phyloP scores from a whole-genome alignment of 2,888 invertebrate species.

The Schizaphis graminum region DNA sequence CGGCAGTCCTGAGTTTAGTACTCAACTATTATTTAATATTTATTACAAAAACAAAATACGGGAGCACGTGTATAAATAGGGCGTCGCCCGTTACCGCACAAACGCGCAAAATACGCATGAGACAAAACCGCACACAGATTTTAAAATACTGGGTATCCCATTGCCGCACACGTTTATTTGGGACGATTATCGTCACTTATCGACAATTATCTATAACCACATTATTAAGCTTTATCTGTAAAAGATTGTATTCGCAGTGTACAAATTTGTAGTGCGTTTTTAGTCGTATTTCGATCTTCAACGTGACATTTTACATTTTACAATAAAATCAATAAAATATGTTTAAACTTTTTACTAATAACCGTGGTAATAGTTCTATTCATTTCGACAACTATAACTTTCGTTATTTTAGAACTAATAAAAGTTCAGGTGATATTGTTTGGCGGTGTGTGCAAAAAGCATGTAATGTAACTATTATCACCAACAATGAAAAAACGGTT shows the following conservation, averaged over 20 bases:
- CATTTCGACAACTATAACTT: not conserved
- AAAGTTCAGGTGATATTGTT: not conserved
- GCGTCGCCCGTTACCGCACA: no score
- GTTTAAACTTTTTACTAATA: not conserved
- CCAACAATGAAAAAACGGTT: not conserved
- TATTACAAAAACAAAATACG: no score
- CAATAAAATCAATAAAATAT: not conserved
- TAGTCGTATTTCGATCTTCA: not conserved
- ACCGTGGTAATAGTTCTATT: not conserved
- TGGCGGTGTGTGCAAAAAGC: not conserved
- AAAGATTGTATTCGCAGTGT: not conserved
- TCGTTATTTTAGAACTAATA: constrained; percentile 19
- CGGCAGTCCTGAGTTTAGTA: no score
- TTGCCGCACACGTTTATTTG: not conserved
- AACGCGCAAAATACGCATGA: no score
- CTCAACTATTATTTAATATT: no score
- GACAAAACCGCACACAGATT: no score
- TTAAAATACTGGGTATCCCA: no score
- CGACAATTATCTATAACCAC: not conserved
- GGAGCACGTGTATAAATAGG: no score
- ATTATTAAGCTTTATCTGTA: constrained; percentile 8
- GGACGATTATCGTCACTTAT: not conserved
- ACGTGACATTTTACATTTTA: not conserved
- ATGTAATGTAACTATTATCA: not conserved
- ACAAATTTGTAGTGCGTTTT: not conserved